Base-by-base conservation (phyloP, 2,888 invertebrate species). In the Meghimatium bilineatum region DNA sequence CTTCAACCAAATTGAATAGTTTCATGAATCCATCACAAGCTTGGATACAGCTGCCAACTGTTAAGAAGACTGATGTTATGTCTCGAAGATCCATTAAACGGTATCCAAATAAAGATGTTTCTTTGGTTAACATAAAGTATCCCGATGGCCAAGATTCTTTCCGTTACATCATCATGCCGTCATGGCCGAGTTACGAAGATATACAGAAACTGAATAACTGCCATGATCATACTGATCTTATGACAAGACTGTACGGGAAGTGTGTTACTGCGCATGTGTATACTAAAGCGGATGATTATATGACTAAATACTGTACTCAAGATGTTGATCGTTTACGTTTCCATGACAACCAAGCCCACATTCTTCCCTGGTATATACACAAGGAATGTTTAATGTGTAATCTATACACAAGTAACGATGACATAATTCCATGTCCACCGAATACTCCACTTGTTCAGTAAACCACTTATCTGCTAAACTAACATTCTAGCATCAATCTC, bases 151-250 rank as follows among this genome's bases (percentile, higher is more conserved):
- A 38, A 38, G 2, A 34, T 10, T 23, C 38, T 26, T 44, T 44
- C 6, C 36, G 75, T 26, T 32, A 32, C 14, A 56, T 23, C 26
- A 56, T 56, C 32, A 32, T 32, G 1, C 75, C 75, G 8, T 52
- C 75, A 8, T 75, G 75, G 75, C 75, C 75, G 23, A 75, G 75
- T 60, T 56, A 75, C 20, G 56, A 56, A 12, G 75, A 75, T 32
- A 75, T 56, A 23, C 56, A 34, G 32, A 56, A 20, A 12, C 23
- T 75, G 34, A 23, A 75, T 56, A 75, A 56, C 56, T 56, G 75
- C n/a, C 0, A 14, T 10, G 75, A 75, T 29, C 74, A 52, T 52
- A 10, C 14, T 3, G 74, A 52, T 1, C 20, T 75, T 26, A 52
- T 75, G 74, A 29, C 32, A 52, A n/a, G 20, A 29, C 56, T 75